These are phyloP conservation scores for Thryonomys swinderianus DNA, from an alignment of 2,113 vertebrate species.

Conservation along the genomic window DNA sequence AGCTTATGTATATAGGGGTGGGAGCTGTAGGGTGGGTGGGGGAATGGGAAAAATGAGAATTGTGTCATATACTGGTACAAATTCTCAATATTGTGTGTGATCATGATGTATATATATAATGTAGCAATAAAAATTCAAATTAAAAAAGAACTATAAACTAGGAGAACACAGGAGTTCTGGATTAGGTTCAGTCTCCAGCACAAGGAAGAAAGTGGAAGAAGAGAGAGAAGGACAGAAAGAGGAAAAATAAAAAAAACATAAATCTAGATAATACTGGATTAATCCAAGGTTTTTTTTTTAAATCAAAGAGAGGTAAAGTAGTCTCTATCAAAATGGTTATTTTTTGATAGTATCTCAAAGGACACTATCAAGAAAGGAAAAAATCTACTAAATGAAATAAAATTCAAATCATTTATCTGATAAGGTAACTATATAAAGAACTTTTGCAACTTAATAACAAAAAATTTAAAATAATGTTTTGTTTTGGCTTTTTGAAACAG, in stretches of 20 bases:
- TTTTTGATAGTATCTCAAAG: neutral
- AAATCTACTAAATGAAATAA: neutral
- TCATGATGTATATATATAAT: no score
- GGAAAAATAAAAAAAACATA: neutral
- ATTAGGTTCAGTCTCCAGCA: neutral
- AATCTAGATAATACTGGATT: neutral
- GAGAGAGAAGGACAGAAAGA: neutral
- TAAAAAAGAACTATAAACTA: neutral
- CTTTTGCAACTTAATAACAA: neutral
- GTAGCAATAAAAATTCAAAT: no score
- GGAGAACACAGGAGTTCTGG: neutral
- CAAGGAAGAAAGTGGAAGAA: neutral
- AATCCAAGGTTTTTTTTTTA: neutral
- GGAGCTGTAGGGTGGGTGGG: no score
- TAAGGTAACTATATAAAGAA: conserved; percentile 33
- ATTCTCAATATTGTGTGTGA: no score
- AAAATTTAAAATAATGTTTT: neutral
- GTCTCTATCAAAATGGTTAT: conserved; percentile 27
- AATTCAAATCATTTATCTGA: conserved; percentile 10
- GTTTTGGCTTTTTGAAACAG: no score
- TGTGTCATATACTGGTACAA: no score
- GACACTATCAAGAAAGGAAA: neutral
- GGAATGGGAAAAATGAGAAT: no score
- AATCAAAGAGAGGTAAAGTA: neutral
- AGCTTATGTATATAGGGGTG: no score